Evolutionary conservation across 2,888 invertebrate species (phyloP).

Genomic region (Phortica okadai): DNA sequence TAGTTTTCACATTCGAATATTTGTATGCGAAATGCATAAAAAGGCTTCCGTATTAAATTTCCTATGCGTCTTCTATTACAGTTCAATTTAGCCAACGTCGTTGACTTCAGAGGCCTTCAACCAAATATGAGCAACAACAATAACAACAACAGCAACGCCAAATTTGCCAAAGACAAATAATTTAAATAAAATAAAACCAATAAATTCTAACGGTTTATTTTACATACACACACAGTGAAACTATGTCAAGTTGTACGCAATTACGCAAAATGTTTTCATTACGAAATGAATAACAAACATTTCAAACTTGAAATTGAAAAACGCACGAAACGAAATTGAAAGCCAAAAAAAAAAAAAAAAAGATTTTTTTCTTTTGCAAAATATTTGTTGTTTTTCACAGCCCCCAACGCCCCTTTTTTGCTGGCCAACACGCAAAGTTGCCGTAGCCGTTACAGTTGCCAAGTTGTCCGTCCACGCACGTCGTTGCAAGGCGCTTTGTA

Average conservation of each 20-base stretch:
- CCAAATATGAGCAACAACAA: not conserved
- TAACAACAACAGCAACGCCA: not conserved
- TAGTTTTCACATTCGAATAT: not conserved
- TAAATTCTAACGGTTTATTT: not conserved
- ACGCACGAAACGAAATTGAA: constrained; percentile 1
- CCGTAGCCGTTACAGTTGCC: too few species aligned
- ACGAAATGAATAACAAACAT: not conserved
- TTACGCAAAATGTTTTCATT: not conserved
- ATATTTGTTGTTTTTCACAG: not conserved
- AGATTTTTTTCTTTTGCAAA: not conserved
- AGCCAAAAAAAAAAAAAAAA: constrained; percentile 9
- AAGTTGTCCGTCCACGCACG: not conserved
- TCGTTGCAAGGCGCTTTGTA: not conserved
- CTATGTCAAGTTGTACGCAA: not conserved
- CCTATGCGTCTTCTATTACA: not conserved
- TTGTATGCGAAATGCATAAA: constrained; percentile 52
- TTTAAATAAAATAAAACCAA: not conserved
- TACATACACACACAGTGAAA: not conserved
- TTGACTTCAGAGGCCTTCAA: too few species aligned
- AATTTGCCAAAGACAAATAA: not conserved
- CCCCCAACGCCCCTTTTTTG: not conserved
- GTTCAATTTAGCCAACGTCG: not conserved
- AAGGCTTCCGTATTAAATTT: constrained; percentile 65
- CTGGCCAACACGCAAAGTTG: not conserved
- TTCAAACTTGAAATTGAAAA: constrained; percentile 23